A percentile compares a stretch with the other conserved stretches of the same genome.
These are phyloP conservation scores for Ancistrus triradiatus DNA, from an alignment of 2,113 vertebrate species.

Conservation along the genomic window DNA sequence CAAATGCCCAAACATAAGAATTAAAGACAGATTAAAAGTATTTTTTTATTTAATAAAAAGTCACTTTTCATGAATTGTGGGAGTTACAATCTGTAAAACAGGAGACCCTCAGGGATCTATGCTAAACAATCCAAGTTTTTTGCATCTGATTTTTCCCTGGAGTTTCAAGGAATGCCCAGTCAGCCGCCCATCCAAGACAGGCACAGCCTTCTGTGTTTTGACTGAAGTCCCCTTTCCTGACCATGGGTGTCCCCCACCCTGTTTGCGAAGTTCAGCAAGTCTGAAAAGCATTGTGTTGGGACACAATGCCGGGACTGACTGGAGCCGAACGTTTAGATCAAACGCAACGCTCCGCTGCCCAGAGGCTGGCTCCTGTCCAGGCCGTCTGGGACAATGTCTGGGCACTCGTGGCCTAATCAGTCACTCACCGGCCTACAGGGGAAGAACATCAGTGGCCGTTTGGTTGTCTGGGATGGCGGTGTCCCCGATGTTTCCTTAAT, in stretches of 20 bases:
- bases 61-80: too few relatives aligned
- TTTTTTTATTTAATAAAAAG: too few relatives aligned
- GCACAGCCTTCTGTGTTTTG: slow-evolving; percentile 64
- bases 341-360: slow-evolving; percentile 66
- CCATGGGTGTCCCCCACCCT: slow-evolving; percentile 70
- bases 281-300: slow-evolving; percentile 74
- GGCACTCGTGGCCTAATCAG: slow-evolving; percentile 51
- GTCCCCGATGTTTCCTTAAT: slow-evolving; percentile 25
- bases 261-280: slow-evolving; percentile 70
- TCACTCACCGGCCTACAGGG: slow-evolving; percentile 35
- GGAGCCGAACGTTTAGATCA: slow-evolving; percentile 73
- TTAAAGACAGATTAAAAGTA: too few relatives aligned
- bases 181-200: slow-evolving; percentile 51
- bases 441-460: slow-evolving; percentile 31
- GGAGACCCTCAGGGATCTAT: too few relatives aligned
- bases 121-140: too few relatives aligned
- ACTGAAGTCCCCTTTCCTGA: slow-evolving; percentile 70
- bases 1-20: too few relatives aligned
- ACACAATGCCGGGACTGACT: slow-evolving; percentile 77
- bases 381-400: slow-evolving; percentile 58
- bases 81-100: too few relatives aligned
- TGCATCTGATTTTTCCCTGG: too few relatives aligned
- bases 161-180: slow-evolving; percentile 54
- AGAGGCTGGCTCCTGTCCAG: slow-evolving; percentile 62
- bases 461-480: slow-evolving; percentile 28